A percentile compares a stretch with the other conserved stretches of the same genome.
Evolutionary conservation across 1,140 invertebrate species (phyloP).

Genomic region (Galleria mellonella): DNA sequence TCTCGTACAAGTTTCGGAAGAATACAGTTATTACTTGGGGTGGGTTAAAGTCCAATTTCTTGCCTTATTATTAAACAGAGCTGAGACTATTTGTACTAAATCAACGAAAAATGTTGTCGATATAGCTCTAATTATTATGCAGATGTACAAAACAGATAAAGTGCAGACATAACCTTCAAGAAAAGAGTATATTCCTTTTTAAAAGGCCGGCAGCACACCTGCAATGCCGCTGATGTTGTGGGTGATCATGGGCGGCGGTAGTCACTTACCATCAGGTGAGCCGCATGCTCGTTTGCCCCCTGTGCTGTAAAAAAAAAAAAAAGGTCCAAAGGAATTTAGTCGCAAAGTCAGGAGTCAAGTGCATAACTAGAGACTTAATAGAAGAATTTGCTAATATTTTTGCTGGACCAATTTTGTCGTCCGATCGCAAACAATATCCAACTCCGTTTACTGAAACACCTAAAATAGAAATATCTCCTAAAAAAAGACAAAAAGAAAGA

Average conservation of each 20-base stretch:
- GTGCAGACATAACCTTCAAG: no score
- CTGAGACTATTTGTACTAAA: not conserved
- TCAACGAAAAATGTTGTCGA: not conserved
- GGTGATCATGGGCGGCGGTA: no score
- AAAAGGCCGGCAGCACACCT: no score
- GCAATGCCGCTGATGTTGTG: no score
- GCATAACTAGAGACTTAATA: not conserved
- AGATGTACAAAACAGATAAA: not conserved
- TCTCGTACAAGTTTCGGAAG: conserved; percentile 22
- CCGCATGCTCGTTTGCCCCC: no score
- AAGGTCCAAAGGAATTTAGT: not conserved
- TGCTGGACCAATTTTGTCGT: conserved; percentile 15
- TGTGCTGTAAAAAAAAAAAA: no score
- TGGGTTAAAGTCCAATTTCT: conserved; percentile 15
- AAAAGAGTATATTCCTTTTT: no score
- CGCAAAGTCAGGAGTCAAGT: not conserved
- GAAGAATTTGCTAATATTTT: not conserved
- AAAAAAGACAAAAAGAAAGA: conserved; percentile 10
- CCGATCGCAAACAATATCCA: conserved; percentile 32
- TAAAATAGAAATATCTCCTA: not conserved
- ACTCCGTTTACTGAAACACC: conserved; percentile 27
- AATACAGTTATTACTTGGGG: conserved; percentile 28
- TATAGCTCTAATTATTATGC: not conserved
- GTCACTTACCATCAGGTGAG: no score
- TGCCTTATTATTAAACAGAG: conserved; percentile 2